Conservation (phyloP, 2,797 vertebrate species). For the Hylomyscus alleni region DNA sequence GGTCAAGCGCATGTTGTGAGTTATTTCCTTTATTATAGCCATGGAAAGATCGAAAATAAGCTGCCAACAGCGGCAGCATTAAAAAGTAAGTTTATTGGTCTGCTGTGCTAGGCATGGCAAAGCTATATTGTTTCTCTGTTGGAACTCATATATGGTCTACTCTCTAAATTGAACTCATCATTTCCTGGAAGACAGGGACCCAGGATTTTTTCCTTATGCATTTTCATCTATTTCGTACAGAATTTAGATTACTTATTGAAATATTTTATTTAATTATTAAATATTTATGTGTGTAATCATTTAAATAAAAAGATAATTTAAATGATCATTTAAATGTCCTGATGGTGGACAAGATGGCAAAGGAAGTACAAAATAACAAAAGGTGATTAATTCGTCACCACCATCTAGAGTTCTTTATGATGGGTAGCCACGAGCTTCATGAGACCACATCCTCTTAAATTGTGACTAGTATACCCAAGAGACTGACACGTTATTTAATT, state of each 20-base stretch:
- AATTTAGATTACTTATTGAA: background rate
- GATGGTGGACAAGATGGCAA: background rate
- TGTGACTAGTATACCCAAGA: background rate
- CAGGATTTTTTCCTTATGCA: conserved; percentile 24
- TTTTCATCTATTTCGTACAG: conserved; percentile 42
- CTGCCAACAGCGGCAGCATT: conserved; percentile 4
- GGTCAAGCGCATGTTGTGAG: conserved; percentile 19
- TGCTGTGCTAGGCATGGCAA: conserved; percentile 7
- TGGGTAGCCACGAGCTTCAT: background rate
- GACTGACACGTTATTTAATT: background rate
- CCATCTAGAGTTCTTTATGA: background rate
- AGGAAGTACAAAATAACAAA: background rate
- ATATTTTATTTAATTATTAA: background rate
- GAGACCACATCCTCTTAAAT: background rate
- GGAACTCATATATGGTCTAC: background rate
- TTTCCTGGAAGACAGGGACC: background rate
- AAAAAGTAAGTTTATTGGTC: conserved; percentile 27
- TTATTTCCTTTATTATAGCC: conserved; percentile 31
- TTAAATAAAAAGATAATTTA: background rate
- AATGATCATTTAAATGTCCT: conserved; percentile 22
- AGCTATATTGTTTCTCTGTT: conserved; percentile 43
- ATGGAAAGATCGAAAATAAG: background rate
- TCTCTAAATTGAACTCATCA: conserved; percentile 20
- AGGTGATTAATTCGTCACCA: background rate
- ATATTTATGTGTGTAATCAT: background rate